These are phyloP conservation scores for Abramis brama DNA, from an alignment of 2,113 vertebrate species.

Conservation along the genomic window DNA sequence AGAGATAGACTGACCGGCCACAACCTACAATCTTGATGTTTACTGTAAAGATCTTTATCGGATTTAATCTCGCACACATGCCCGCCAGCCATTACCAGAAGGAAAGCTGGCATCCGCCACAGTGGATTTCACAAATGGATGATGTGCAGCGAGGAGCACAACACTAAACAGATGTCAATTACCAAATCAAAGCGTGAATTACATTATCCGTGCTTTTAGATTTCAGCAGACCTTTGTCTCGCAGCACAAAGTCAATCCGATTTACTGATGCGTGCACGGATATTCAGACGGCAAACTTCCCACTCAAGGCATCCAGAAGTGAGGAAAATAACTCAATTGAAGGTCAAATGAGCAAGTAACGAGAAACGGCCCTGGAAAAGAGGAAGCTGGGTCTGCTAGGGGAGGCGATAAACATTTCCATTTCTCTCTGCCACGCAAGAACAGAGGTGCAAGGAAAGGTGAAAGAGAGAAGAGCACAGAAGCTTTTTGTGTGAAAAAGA, in stretches of 20 bases:
- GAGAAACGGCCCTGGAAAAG: constrained; percentile 20
- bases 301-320: not conserved
- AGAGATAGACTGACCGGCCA: constrained; percentile 5
- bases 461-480: constrained; percentile 3
- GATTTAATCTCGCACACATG: constrained; percentile 28
- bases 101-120: constrained; percentile 1
- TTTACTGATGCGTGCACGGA: constrained; percentile 29
- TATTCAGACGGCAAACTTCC: constrained; percentile 24
- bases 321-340: constrained; percentile 35
- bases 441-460: constrained; percentile 18
- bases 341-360: constrained; percentile 32
- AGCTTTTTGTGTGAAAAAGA: constrained; percentile 35
- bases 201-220: constrained; percentile 24
- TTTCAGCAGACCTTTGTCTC: constrained; percentile 20
- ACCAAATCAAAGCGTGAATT: constrained; percentile 49
- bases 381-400: not conserved
- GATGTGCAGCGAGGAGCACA: constrained; percentile 1
- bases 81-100: constrained; percentile 6
- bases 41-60: constrained; percentile 21
- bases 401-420: constrained; percentile 15
- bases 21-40: constrained; percentile 33
- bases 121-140: constrained; percentile 19
- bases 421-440: not conserved
- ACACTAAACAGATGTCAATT: constrained; percentile 43
- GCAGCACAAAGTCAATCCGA: constrained; percentile 27